phyloP scores from a whole-genome alignment of 2,888 invertebrate species.

The Ditula angustiorana region DNA sequence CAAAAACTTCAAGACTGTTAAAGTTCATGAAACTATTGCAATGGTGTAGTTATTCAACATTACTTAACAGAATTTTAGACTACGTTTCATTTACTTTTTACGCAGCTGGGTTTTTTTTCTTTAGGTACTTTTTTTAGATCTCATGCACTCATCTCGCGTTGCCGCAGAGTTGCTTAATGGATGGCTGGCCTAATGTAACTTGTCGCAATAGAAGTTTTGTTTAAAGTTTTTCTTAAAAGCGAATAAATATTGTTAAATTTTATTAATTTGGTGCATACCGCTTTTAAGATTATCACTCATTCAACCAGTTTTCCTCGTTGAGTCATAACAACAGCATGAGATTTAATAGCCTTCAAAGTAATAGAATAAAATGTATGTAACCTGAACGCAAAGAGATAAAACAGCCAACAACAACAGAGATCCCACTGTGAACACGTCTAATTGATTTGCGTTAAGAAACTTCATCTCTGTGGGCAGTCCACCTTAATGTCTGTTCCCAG shows the following conservation, averaged over 20 bases:
- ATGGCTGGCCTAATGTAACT: too few relatives aligned
- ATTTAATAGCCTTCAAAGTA: constrained; percentile 19
- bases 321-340: constrained; percentile 18
- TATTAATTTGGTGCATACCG: neutral
- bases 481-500: constrained; percentile 64
- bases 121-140: too few relatives aligned
- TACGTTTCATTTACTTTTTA: too few relatives aligned
- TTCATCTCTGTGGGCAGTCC: constrained; percentile 54
- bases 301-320: neutral
- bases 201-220: too few relatives aligned
- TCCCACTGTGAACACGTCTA: constrained; percentile 59
- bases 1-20: too few relatives aligned
- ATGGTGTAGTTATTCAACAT: too few relatives aligned
- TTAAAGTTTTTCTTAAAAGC: neutral
- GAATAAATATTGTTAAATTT: too few relatives aligned
- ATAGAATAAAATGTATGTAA: constrained; percentile 44
- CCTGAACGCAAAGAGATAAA: constrained; percentile 23
- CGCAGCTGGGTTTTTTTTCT: too few relatives aligned
- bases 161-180: too few relatives aligned
- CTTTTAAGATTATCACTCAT: neutral
- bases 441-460: constrained; percentile 57
- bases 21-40: too few relatives aligned
- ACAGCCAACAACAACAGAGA: constrained; percentile 38
- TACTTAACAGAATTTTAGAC: too few relatives aligned
- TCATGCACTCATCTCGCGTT: too few relatives aligned